phyloP scores from a whole-genome alignment of 2,113 vertebrate species.

The Notothenia rossii region DNA sequence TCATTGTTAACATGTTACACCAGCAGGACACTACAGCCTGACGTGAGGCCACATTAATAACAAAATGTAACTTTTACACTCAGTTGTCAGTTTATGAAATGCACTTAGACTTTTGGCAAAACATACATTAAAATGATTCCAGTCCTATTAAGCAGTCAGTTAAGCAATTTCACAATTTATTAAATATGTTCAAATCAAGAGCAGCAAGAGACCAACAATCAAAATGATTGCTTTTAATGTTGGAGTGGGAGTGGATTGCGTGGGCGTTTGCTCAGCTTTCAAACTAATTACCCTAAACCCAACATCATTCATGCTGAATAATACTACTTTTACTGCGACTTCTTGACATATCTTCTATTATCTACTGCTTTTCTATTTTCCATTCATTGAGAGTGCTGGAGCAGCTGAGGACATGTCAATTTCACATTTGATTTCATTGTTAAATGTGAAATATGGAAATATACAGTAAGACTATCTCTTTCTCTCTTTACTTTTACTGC shows the following conservation, averaged over 20 bases:
- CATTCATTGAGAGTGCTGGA: background rate
- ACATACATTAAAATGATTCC: background rate
- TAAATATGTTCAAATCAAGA: background rate
- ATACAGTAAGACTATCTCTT: background rate
- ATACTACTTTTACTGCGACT: background rate
- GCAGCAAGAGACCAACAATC: background rate
- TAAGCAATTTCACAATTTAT: background rate
- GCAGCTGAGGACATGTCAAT: background rate
- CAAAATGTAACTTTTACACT: background rate
- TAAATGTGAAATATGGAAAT: background rate
- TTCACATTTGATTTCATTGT: background rate
- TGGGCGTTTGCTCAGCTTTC: background rate
- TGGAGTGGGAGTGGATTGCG: background rate
- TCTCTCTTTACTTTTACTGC: background rate
- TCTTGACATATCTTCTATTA: conserved; percentile 1
- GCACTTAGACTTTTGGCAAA: too few relatives aligned
- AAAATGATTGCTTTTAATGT: background rate
- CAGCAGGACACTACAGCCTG: background rate
- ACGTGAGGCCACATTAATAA: background rate
- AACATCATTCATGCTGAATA: conserved; percentile 21
- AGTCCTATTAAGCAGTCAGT: background rate
- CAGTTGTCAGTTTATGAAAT: background rate
- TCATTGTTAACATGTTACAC: background rate
- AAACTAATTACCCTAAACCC: background rate
- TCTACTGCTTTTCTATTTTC: too few relatives aligned